Percentiles rank a stretch among this genome's conserved stretches.
Conservation (phyloP, 2,888 invertebrate species). For the Eupelmus urozonus region DNA sequence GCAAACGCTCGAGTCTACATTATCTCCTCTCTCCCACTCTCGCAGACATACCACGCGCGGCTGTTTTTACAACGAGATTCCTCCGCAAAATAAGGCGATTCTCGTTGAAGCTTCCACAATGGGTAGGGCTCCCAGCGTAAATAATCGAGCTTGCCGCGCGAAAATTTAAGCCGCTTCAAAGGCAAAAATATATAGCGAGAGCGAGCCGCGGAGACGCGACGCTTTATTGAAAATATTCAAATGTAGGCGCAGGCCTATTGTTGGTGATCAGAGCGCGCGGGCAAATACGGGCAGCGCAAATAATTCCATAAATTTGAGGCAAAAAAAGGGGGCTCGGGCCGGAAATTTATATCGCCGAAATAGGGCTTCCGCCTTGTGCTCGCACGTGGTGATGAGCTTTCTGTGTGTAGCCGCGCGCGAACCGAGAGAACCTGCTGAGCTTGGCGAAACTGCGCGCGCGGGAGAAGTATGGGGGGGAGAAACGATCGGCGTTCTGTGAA, state of each 20-base stretch:
- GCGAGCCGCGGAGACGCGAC: conserved; percentile 13
- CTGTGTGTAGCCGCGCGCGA: too few species aligned
- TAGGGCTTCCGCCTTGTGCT: background rate
- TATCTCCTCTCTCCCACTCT: too few species aligned
- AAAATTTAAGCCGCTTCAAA: background rate
- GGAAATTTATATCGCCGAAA: conserved; percentile 1
- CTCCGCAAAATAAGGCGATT: background rate
- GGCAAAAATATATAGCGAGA: background rate
- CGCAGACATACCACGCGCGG: too few species aligned
- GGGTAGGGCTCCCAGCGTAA: background rate
- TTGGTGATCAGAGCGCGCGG: conserved; percentile 9
- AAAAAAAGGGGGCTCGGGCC: background rate
- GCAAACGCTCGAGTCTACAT: too few species aligned
- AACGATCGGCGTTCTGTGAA: too few species aligned
- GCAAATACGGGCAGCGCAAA: conserved; percentile 4
- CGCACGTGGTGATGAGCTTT: background rate
- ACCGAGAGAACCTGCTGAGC: too few species aligned
- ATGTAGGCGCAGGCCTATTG: conserved; percentile 51
- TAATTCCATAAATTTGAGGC: conserved; percentile 42
- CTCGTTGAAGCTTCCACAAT: background rate
- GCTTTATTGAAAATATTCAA: conserved; percentile 65
- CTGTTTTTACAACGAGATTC: too few species aligned
- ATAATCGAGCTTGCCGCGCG: conserved; percentile 13
- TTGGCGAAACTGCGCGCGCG: too few species aligned
- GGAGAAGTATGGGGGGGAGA: too few species aligned